A percentile compares a stretch with the other conserved stretches of the same genome.
These are phyloP conservation scores for Carcharodon carcharias DNA, from an alignment of 2,797 vertebrate species.

Conservation along the genomic window DNA sequence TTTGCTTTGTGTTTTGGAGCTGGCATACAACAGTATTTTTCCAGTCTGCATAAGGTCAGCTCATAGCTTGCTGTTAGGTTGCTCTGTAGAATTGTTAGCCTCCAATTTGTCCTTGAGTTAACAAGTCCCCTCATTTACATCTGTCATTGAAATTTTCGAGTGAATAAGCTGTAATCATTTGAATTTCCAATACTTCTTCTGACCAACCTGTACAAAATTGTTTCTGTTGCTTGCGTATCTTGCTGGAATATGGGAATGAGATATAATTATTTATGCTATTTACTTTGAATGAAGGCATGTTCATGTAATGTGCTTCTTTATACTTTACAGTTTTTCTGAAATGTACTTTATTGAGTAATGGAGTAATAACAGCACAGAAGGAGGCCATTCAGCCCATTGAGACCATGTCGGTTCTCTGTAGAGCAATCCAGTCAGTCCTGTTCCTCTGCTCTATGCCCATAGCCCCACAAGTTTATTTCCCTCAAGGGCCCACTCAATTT, in stretches of 20 bases:
- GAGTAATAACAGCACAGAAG: background rate
- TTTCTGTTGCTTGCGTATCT: background rate
- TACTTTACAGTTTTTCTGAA: background rate
- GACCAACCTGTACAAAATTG: background rate
- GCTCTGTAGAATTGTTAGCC: background rate
- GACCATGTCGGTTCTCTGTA: background rate
- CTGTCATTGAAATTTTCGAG: background rate
- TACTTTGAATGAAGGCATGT: constrained; percentile 1
- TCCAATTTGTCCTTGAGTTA: background rate
- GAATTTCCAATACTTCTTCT: background rate
- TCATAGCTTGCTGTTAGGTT: background rate
- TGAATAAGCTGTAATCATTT: background rate
- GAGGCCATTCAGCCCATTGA: background rate
- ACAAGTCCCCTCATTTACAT: background rate
- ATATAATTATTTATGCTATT: background rate
- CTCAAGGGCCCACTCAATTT: background rate
- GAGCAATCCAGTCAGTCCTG: background rate
- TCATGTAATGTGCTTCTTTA: background rate
- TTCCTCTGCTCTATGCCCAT: background rate
- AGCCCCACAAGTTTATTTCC: background rate
- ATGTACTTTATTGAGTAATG: background rate
- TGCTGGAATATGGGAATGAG: background rate
- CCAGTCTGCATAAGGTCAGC: background rate
- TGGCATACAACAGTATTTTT: background rate
- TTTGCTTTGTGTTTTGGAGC: background rate